phyloP scores from a whole-genome alignment of 2,797 vertebrate genomes.

The Pantherophis vulpinus region DNA sequence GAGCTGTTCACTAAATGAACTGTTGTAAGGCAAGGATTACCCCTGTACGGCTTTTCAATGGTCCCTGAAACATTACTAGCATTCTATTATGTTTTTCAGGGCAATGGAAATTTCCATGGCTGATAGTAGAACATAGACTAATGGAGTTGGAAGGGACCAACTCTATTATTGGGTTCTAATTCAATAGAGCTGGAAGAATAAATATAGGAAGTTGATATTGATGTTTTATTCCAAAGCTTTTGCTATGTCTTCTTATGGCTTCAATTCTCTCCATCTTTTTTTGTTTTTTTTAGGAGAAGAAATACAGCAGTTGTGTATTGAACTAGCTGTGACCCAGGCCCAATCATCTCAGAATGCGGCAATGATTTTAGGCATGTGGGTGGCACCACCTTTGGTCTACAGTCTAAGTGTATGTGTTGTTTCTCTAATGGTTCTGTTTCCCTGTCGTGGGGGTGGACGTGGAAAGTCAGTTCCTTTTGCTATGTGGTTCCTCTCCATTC shows the following conservation, averaged over 20 bases:
- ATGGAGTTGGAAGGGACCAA: neutral
- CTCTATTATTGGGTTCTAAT: neutral
- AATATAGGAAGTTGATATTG: neutral
- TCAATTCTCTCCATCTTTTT: constrained; percentile 15
- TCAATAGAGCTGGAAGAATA: neutral
- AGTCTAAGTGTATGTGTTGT: constrained; percentile 82
- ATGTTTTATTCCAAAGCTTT: neutral
- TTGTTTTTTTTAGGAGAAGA: constrained; percentile 79
- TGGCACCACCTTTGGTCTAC: constrained; percentile 84
- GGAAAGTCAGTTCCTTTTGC: neutral
- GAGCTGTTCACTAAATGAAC: neutral
- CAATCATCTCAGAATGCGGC: constrained; percentile 89
- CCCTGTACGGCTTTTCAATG: neutral
- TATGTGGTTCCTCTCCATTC: neutral
- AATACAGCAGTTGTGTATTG: constrained; percentile 84
- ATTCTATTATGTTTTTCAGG: neutral
- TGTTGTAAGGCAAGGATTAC: neutral
- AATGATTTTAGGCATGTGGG: constrained; percentile 87
- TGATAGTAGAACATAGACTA: neutral
- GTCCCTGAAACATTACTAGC: neutral
- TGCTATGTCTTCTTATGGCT: neutral
- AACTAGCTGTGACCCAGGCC: constrained; percentile 81
- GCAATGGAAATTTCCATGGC: neutral
- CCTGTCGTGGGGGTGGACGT: neutral
- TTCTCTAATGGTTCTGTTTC: neutral